Percentiles rank a stretch among this genome's conserved stretches.
Evolutionary conservation across 2,797 vertebrate species (phyloP).

Genomic region (Hippoglossus hippoglossus): DNA sequence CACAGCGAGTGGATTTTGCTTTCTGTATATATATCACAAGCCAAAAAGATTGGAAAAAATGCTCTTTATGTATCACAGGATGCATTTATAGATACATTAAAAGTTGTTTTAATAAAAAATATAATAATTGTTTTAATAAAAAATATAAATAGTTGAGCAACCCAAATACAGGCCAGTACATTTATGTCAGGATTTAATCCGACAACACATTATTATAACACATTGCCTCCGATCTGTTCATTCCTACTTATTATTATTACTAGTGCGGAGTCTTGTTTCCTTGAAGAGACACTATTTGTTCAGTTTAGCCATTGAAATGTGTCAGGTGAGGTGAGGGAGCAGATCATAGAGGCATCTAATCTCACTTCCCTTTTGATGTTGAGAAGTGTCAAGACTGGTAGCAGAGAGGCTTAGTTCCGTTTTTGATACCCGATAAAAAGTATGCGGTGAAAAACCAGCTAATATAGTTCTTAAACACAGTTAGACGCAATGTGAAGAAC

Average conservation of each 20-base stretch:
- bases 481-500: background rate
- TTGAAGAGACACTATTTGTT: slow-evolving; percentile 51
- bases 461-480: slow-evolving; percentile 19
- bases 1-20: background rate
- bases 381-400: slow-evolving; percentile 47
- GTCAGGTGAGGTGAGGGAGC: slow-evolving; percentile 60
- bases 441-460: background rate
- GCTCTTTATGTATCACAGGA: too few relatives aligned
- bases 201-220: background rate
- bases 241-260: slow-evolving; percentile 9
- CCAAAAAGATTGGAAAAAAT: background rate
- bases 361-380: slow-evolving; percentile 80
- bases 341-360: slow-evolving; percentile 64
- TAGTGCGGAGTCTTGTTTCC: slow-evolving; percentile 17
- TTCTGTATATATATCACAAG: background rate
- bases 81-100: too few relatives aligned
- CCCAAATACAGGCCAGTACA: background rate
- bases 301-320: slow-evolving; percentile 48
- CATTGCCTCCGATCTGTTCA: background rate
- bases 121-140: too few relatives aligned
- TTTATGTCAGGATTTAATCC: background rate
- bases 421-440: slow-evolving; percentile 49
- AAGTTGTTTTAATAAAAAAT: background rate
- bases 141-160: too few relatives aligned
- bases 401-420: slow-evolving; percentile 55